These are phyloP conservation scores for Myotis brandtii DNA, from an alignment of 2,113 vertebrate genomes.

Conservation along the genomic window DNA sequence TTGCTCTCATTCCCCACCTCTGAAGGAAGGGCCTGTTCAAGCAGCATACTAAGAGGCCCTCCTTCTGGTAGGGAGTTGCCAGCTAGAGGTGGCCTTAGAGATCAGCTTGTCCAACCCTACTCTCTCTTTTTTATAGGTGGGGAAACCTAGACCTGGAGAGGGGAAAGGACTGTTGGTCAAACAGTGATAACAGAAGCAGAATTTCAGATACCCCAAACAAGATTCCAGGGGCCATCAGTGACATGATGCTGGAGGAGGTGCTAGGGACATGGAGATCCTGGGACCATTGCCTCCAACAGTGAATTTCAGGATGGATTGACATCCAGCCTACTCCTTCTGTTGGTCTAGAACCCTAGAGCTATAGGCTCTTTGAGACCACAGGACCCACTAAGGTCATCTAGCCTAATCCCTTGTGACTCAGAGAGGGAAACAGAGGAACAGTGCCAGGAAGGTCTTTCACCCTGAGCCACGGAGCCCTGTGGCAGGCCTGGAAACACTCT, in stretches of 20 bases:
- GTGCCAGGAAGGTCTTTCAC: neutral
- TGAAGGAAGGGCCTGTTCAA: neutral
- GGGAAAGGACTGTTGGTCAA: neutral
- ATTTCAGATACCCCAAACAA: slow-evolving; percentile 4
- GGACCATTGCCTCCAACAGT: neutral
- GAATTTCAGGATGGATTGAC: neutral
- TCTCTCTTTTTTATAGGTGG: neutral
- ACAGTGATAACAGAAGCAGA: neutral
- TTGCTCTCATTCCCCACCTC: neutral
- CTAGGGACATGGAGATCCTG: neutral
- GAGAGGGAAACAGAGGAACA: neutral
- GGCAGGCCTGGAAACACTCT: neutral
- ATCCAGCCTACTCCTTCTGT: neutral
- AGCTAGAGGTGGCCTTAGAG: neutral
- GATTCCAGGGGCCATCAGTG: neutral
- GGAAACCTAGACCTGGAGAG: neutral
- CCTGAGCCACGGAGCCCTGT: neutral
- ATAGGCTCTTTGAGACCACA: neutral
- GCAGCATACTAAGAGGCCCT: neutral
- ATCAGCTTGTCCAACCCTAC: neutral
- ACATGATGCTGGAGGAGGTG: neutral
- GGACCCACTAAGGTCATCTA: neutral
- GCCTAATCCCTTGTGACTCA: neutral
- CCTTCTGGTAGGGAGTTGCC: neutral
- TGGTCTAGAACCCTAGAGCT: neutral